Evolutionary conservation across 2,797 vertebrate species (phyloP).

Genomic region (Sebastes vulpes): DNA sequence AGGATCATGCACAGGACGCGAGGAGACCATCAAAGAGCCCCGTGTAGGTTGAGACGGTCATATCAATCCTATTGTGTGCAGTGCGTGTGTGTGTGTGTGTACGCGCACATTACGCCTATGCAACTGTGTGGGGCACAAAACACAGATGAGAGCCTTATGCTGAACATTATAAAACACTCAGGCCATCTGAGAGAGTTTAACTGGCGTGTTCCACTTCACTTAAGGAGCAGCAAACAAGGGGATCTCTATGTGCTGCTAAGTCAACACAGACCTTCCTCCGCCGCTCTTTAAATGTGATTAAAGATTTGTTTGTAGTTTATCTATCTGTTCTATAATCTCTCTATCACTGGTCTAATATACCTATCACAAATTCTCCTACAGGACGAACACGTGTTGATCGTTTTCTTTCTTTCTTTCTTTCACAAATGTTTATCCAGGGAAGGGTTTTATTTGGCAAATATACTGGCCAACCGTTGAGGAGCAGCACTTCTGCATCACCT

Average conservation of each 20-base stretch:
- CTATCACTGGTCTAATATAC: slow-evolving; percentile 23
- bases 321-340: slow-evolving; percentile 49
- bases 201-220: slow-evolving; percentile 71
- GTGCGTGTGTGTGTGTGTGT: slow-evolving; percentile 5
- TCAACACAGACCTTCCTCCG: slow-evolving; percentile 64
- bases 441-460: slow-evolving; percentile 55
- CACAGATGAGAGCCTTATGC: slow-evolving; percentile 75
- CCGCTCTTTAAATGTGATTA: slow-evolving; percentile 51
- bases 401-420: background rate
- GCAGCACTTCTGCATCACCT: slow-evolving; percentile 29
- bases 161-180: slow-evolving; percentile 74
- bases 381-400: slow-evolving; percentile 21
- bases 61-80: slow-evolving; percentile 55
- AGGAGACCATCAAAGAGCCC: slow-evolving; percentile 72
- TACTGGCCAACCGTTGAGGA: slow-evolving; percentile 10
- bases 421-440: slow-evolving; percentile 53
- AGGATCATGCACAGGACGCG: slow-evolving; percentile 56
- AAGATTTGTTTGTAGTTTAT: slow-evolving; percentile 61
- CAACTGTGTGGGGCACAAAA: slow-evolving; percentile 65
- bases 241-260: slow-evolving; percentile 68
- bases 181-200: slow-evolving; percentile 81
- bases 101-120: slow-evolving; percentile 42
- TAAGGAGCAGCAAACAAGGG: slow-evolving; percentile 69
- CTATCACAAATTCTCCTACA: background rate
- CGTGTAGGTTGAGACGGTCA: slow-evolving; percentile 61